phyloP scores from a whole-genome alignment of 2,797 vertebrate genomes.

The Scolopax bukidnonensis region DNA sequence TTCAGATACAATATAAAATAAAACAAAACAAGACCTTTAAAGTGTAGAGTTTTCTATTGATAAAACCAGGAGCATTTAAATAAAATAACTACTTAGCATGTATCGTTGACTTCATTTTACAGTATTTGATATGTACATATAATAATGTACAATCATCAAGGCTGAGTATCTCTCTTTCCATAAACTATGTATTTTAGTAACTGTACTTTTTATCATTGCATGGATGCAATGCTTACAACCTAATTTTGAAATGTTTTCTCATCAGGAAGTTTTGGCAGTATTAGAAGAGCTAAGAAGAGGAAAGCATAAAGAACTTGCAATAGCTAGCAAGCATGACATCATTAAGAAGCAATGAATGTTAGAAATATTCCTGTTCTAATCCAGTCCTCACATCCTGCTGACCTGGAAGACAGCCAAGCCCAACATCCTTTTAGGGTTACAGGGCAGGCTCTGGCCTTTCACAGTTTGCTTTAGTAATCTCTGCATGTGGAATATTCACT shows the following conservation, averaged over 20 bases:
- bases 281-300: slow-evolving; percentile 44
- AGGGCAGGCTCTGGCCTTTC: slow-evolving; percentile 85
- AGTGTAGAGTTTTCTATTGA: not conserved
- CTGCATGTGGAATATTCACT: slow-evolving; percentile 73
- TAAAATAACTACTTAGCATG: not conserved
- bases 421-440: slow-evolving; percentile 88
- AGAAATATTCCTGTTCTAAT: slow-evolving; percentile 71
- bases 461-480: slow-evolving; percentile 80
- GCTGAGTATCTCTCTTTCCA: not conserved
- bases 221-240: not conserved
- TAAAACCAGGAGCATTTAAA: not conserved
- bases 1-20: not conserved
- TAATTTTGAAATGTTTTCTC: slow-evolving; percentile 49
- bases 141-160: not conserved
- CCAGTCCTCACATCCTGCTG: slow-evolving; percentile 82
- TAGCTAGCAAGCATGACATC: slow-evolving; percentile 74
- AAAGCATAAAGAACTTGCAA: slow-evolving; percentile 60
- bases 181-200: not conserved
- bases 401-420: slow-evolving; percentile 77
- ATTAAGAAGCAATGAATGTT: slow-evolving; percentile 70
- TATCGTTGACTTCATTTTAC: not conserved
- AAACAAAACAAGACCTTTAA: not conserved
- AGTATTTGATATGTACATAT: not conserved
- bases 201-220: not conserved
- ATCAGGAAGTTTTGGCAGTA: slow-evolving; percentile 68